phyloP scores from a whole-genome alignment of 2,797 vertebrate genomes.

The Spea hammondii region DNA sequence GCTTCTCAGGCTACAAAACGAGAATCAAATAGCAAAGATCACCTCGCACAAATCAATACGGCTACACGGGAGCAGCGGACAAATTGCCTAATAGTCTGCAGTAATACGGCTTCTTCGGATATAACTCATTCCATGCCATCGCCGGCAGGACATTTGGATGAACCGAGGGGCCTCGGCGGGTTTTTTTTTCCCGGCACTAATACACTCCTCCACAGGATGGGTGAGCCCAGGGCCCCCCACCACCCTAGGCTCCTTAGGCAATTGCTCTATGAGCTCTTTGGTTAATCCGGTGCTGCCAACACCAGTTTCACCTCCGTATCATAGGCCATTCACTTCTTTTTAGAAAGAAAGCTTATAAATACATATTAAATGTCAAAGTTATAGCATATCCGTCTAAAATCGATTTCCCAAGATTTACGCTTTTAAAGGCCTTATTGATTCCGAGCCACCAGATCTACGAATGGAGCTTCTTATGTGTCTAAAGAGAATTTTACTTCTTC shows the following conservation, averaged over 20 bases:
- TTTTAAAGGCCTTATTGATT: constrained; percentile 2
- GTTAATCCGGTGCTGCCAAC: too few relatives aligned
- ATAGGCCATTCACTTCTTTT: too few relatives aligned
- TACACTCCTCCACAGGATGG: constrained; percentile 13
- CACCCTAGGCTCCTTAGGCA: too few relatives aligned
- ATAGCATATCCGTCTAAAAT: background rate
- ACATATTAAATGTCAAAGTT: too few relatives aligned
- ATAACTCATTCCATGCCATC: constrained; percentile 32
- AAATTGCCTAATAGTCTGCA: constrained; percentile 40
- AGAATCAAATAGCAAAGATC: constrained; percentile 49
- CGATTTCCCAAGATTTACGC: background rate
- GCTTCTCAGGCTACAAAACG: constrained; percentile 17
- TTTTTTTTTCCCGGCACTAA: constrained; percentile 31
- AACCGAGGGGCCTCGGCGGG: constrained; percentile 25
- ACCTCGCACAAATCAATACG: constrained; percentile 50
- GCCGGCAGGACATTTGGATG: constrained; percentile 44
- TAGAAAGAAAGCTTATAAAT: too few relatives aligned
- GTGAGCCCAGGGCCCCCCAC: too few relatives aligned
- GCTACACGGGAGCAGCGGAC: constrained; percentile 35
- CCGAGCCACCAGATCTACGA: background rate
- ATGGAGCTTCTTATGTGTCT: background rate
- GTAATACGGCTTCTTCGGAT: constrained; percentile 41
- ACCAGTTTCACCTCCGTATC: too few relatives aligned
- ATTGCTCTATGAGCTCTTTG: too few relatives aligned
- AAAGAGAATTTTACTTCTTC: background rate